These are phyloP conservation scores for Morelia viridis DNA, from an alignment of 2,797 vertebrate genomes.

Conservation along the genomic window DNA sequence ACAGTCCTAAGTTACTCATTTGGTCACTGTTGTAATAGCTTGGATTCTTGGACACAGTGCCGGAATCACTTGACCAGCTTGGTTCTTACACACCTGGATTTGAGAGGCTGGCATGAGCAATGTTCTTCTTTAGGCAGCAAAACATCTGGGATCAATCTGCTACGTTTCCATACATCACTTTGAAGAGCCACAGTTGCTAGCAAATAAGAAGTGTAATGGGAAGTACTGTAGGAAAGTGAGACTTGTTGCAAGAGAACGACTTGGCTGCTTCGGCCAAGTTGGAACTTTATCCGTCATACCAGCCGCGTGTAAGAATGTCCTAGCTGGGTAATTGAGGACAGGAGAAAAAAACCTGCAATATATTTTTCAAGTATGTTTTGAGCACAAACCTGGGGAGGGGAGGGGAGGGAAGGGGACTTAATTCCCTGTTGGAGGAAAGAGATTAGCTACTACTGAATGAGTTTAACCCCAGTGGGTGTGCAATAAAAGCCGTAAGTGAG, in stretches of 20 bases:
- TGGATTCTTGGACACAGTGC: background rate
- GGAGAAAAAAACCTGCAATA: background rate
- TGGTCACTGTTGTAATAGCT: background rate
- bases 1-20: background rate
- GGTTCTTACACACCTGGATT: background rate
- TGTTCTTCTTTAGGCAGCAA: background rate
- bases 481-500: background rate
- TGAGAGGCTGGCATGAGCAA: background rate
- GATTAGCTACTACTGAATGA: background rate
- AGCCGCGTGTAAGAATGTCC: background rate
- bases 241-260: background rate
- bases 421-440: background rate
- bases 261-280: background rate
- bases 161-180: background rate
- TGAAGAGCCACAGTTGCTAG: background rate
- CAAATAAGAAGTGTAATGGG: background rate
- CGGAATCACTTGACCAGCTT: background rate
- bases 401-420: background rate
- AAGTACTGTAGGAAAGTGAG: background rate
- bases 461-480: background rate
- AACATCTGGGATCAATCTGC: background rate
- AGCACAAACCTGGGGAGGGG: background rate
- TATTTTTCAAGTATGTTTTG: background rate
- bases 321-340: background rate
- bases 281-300: background rate